Evolutionary conservation across 2,797 vertebrate genomes (phyloP).

Genomic region (Thamnophis elegans): DNA sequence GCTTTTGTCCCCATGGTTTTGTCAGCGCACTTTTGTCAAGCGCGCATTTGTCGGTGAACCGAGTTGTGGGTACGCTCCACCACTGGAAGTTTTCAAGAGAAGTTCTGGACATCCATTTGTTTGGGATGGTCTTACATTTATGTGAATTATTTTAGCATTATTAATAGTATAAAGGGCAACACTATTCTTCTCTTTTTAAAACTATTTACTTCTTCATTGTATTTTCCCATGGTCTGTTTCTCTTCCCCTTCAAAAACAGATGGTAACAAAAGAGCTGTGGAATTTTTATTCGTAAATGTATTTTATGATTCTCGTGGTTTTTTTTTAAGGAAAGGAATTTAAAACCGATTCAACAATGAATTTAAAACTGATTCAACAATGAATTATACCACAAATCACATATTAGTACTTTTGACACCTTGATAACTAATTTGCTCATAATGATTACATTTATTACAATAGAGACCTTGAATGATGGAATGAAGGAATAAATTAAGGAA

Average conservation of each 20-base stretch:
- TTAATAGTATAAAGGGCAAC: neutral
- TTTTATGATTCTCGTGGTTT: neutral
- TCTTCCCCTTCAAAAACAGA: rapidly evolving
- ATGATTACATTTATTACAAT: slow-evolving; percentile 29
- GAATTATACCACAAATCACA: slow-evolving; percentile 37
- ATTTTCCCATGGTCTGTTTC: neutral
- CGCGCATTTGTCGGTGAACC: too few species aligned
- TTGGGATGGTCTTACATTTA: too few species aligned
- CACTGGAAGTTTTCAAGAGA: too few species aligned
- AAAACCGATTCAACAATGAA: slow-evolving; percentile 48
- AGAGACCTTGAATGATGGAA: slow-evolving; percentile 28
- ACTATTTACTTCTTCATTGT: neutral
- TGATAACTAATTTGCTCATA: slow-evolving; percentile 47
- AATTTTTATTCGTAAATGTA: neutral
- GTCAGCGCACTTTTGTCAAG: too few species aligned
- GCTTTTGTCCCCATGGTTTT: too few species aligned
- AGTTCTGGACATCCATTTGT: too few species aligned
- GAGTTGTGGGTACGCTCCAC: too few species aligned
- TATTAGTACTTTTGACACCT: slow-evolving; percentile 32
- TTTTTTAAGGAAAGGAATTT: slow-evolving; percentile 40
- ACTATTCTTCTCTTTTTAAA: neutral
- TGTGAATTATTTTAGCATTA: neutral
- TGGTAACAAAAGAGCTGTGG: neutral
- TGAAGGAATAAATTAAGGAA: neutral
- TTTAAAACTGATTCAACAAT: slow-evolving; percentile 39